Base-by-base conservation (phyloP, 2,113 vertebrate species). In the Mus musculus region DNA sequence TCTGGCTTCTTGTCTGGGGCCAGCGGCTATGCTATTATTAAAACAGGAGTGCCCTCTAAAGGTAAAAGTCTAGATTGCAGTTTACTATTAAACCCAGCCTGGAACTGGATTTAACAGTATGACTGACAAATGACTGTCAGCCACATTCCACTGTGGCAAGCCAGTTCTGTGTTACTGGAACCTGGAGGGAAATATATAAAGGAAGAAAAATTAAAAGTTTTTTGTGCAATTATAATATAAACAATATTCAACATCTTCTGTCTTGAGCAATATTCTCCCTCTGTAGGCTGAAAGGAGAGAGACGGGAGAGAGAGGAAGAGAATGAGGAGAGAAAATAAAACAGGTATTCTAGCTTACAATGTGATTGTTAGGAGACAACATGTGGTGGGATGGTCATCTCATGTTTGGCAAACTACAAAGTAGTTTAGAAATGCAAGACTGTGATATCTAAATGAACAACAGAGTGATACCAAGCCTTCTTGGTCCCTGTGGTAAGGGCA, bases 31-130 rank as follows among this genome's bases (percentile, higher is more conserved):
- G 36, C 85, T 67, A 96, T 98, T 96, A 95, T n/a, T 97, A 78
- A 97, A 59, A 93, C 97, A 94, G 14, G 89, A 3, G 77, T 73
- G 73, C 97, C 96, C 97, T 96, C 97, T 98, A 97, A 87, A 89
- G 97, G 67, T 93, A 1, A 0, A 3, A 87, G 6, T 73, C 77
- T 80, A 93, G 89, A 96, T 80, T 96, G 91, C 89, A 65, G 28
- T 49, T 72, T 61, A 33, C 52, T 80, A 11, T 52, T 49, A 22
- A 89, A 78, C 2, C 3, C 54, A 86, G 0, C 7, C 39, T 28
- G 20, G 69, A 30, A 72, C 56, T 69, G 20, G 20, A 16, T 52
- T 39, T 82, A 69, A 56, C 17, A 7, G 2, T 26, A 2, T 28
- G 52, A 84, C 61, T 88, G 46, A 94, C 95, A 96, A 71, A 54